Base-by-base conservation (phyloP, 2,113 vertebrate genomes). In the Myiopsitta monachus region DNA sequence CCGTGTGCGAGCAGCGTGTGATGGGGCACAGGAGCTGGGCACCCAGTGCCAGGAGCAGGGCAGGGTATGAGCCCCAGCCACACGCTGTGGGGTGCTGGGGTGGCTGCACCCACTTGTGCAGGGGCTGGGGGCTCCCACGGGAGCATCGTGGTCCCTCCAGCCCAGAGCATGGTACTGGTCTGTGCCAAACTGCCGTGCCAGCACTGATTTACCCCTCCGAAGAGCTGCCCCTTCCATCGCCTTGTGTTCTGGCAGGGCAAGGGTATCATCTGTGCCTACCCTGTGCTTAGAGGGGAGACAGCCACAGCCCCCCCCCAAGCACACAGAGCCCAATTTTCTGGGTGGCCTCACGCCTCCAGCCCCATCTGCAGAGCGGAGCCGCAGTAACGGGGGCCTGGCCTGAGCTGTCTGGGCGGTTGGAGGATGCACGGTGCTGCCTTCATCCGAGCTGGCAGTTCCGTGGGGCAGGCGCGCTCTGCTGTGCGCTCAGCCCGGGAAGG, bases 381-480 rank as follows among this genome's bases (percentile, higher is more conserved):
- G 18, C 87, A 31, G 76, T 16, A 54, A 36, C 70, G 81, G 47
- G 75, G 64, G 62, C 73, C 49, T 6, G 6, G 64, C 39, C 27
- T 2, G 66, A 87, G 90, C 95, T 92, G 94, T 87, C 94, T 18
- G 94, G 66, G 70, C 10, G 21, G 77, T 11, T 88, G 92, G 85
- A 90, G 90, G 59, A 52, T 61, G 90, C 88, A 83, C 44, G 1
- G 68, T 1, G 9, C 86, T 95, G 88, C 88, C 75, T 88, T 94
- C 85, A 94, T 94, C 57, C 7, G 36, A 92, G 54, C 91, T 94
- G 96, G 94, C 95, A 95, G 94, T 83, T 94, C 95, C 33, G 19
- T 38, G 3, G 94, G 80, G 94, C 78, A 49, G 57, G 73, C 9
- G 31, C 3, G 30, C 87, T 80, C 51, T 2, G 4, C 68, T 14